Evolutionary conservation across 1,140 invertebrate species (phyloP).

Genomic region (Zophobas morio): DNA sequence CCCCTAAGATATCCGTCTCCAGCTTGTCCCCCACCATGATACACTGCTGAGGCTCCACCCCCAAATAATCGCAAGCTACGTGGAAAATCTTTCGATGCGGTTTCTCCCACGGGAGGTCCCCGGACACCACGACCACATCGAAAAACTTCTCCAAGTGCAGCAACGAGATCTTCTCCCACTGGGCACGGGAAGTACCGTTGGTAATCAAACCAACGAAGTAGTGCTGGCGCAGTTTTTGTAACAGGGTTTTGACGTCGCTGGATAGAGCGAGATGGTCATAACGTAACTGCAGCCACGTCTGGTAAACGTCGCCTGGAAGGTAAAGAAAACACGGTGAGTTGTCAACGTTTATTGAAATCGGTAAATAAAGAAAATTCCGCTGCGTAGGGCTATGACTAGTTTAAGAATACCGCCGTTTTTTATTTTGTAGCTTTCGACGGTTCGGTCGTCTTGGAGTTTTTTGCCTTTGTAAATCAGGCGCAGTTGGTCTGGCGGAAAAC

Average conservation of each 20-base stretch:
- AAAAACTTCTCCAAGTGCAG: slow-evolving; percentile 80
- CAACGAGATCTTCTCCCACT: slow-evolving; percentile 88
- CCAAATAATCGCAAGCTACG: slow-evolving; percentile 81
- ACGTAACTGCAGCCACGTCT: slow-evolving; percentile 82
- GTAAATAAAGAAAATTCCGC: not conserved
- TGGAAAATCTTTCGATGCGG: slow-evolving; percentile 84
- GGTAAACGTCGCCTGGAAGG: slow-evolving; percentile 77
- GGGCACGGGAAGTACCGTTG: slow-evolving; percentile 86
- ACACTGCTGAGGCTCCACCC: slow-evolving; percentile 80
- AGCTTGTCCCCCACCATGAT: slow-evolving; percentile 91
- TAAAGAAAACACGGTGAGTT: not conserved
- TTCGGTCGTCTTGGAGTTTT: no score
- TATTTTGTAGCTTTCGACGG: no score
- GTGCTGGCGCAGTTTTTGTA: slow-evolving; percentile 77
- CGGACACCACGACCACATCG: slow-evolving; percentile 85
- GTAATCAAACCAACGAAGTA: slow-evolving; percentile 85
- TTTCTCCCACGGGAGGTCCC: slow-evolving; percentile 88
- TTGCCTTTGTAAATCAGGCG: no score
- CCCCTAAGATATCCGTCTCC: slow-evolving; percentile 88
- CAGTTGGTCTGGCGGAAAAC: no score
- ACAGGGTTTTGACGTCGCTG: slow-evolving; percentile 76
- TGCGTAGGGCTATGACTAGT: no score
- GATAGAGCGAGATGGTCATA: slow-evolving; percentile 80
- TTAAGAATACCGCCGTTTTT: no score
- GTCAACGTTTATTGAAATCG: slow-evolving; percentile 16